phyloP scores from a whole-genome alignment of 53 echinoderm and acorn worm species.

The Holothuria leucospilota region DNA sequence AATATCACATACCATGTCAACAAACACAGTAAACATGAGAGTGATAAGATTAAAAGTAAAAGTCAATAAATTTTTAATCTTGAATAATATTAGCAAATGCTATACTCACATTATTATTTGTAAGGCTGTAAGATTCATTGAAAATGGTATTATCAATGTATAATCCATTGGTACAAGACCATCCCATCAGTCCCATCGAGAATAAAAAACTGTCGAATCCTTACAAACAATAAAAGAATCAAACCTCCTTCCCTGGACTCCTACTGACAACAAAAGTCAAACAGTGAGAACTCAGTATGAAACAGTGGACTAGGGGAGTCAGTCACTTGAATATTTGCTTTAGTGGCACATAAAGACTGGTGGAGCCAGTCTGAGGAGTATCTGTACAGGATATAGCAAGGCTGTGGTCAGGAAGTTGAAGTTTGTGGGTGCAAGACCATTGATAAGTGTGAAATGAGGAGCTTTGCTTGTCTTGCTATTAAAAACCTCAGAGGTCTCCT shows the following conservation, averaged over 20 bases:
- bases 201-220: background rate
- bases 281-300: no score
- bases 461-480: conserved; percentile 9
- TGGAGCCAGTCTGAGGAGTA: conserved; percentile 13
- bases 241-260: no score
- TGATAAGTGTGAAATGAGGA: conserved; percentile 17
- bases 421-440: conserved; percentile 11
- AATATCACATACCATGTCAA: no score
- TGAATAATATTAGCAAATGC: no score
- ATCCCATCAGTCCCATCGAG: background rate
- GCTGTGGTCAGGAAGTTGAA: conserved; percentile 31
- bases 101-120: background rate
- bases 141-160: background rate
- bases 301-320: no score
- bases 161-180: conserved; percentile 28
- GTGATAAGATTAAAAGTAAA: no score
- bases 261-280: no score
- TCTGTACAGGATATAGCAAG: background rate
- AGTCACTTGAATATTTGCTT: no score
- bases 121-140: background rate
- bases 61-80: no score
- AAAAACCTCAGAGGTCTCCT: background rate
- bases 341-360: background rate
- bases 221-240: no score
- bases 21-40: no score